These are phyloP conservation scores for Brachionus koreanus DNA, from an alignment of 1,140 invertebrate species.

Conservation along the genomic window DNA sequence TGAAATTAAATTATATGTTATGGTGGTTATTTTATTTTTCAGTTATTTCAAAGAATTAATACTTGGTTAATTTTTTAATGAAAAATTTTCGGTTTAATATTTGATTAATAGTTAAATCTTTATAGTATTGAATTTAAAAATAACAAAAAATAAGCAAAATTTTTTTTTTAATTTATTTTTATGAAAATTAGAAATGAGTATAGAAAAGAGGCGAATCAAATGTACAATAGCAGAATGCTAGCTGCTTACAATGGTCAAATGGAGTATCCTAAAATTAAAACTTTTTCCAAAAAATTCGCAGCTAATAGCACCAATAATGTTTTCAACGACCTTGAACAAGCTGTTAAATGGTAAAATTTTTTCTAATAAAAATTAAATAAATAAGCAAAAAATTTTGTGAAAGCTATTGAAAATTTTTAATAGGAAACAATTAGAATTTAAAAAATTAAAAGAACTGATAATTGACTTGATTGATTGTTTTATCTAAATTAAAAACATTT, in stretches of 20 bases:
- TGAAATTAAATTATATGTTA: too few species aligned
- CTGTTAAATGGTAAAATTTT: conserved; percentile 53
- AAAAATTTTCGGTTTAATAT: too few species aligned
- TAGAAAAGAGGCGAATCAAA: conserved; percentile 53
- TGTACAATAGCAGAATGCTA: conserved; percentile 57
- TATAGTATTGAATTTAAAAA: not conserved
- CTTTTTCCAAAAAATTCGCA: conserved; percentile 54
- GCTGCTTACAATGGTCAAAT: conserved; percentile 54
- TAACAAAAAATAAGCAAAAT: not conserved
- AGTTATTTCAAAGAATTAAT: too few species aligned
- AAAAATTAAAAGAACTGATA: not conserved
- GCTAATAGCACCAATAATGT: conserved; percentile 57
- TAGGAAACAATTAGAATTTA: not conserved
- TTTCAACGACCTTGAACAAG: conserved; percentile 57
- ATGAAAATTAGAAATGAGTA: conserved; percentile 53
- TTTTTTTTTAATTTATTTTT: not conserved
- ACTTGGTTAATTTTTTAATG: too few species aligned
- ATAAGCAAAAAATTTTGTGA: not conserved
- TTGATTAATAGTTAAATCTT: too few species aligned
- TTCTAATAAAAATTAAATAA: not conserved
- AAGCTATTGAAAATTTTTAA: too few species aligned
- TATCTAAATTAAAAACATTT: not conserved
- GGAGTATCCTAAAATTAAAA: conserved; percentile 57
- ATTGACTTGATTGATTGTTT: conserved; percentile 15
- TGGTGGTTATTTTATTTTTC: too few species aligned